Conservation (phyloP, 2,113 vertebrate species). For the Tor tambroides region DNA sequence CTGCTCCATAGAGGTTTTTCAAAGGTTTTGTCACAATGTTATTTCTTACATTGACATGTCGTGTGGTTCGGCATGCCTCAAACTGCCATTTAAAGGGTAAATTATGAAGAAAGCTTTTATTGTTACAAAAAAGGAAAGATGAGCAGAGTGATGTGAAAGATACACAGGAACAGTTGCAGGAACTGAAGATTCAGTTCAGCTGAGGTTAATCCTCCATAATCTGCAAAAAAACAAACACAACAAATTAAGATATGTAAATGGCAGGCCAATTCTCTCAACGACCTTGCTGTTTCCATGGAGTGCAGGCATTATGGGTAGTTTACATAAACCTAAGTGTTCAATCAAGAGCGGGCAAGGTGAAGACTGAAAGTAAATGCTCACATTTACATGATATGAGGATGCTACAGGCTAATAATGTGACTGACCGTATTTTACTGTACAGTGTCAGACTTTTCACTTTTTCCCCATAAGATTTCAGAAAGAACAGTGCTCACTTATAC, state of each 20-base stretch:
- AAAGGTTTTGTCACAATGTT: background rate
- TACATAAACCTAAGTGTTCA: no score
- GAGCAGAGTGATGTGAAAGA: no score
- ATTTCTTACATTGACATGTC: conserved; percentile 16
- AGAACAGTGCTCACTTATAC: background rate
- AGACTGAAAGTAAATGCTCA: no score
- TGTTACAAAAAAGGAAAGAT: background rate
- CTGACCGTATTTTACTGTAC: background rate
- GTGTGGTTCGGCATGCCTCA: background rate
- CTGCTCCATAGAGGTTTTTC: background rate
- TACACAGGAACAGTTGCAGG: no score
- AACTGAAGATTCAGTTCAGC: conserved; percentile 31
- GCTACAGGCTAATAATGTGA: no score
- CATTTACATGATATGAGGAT: background rate
- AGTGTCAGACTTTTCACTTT: background rate
- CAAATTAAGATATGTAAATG: no score
- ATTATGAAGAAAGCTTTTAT: background rate
- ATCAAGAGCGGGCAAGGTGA: no score
- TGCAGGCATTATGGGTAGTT: no score
- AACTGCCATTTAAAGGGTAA: conserved; percentile 5
- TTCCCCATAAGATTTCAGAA: background rate
- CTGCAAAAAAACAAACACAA: conserved; percentile 40
- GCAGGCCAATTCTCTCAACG: no score
- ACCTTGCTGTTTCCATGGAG: no score
- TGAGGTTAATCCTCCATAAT: conserved; percentile 47